phyloP scores from a whole-genome alignment of 2,113 vertebrate species.

The Daboia siamensis region DNA sequence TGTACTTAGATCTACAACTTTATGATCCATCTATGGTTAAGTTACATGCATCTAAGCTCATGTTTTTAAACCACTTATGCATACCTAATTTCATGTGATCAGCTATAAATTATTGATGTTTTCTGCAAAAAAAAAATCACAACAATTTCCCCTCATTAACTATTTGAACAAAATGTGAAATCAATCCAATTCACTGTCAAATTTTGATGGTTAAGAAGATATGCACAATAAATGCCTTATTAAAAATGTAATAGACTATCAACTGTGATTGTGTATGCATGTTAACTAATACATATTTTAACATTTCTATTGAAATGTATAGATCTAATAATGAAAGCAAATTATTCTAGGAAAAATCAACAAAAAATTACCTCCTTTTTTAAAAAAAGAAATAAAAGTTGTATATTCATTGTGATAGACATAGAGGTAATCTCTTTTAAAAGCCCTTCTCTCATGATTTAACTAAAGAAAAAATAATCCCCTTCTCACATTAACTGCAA shows the following conservation, averaged over 20 bases:
- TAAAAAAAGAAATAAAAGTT: not conserved
- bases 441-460: not conserved
- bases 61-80: not conserved
- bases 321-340: slow-evolving; percentile 24
- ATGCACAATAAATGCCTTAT: slow-evolving; percentile 12
- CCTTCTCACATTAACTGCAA: not conserved
- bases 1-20: not conserved
- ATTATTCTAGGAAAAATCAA: slow-evolving; percentile 44
- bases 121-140: not conserved
- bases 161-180: not conserved
- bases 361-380: slow-evolving; percentile 8
- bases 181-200: not conserved
- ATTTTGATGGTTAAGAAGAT: not conserved
- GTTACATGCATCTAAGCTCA: not conserved
- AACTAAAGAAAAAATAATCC: not conserved
- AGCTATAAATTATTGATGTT: not conserved
- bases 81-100: not conserved
- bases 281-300: slow-evolving; percentile 47
- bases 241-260: slow-evolving; percentile 33
- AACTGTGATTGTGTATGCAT: slow-evolving; percentile 13
- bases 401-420: not conserved
- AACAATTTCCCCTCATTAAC: not conserved
- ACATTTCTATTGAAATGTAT: slow-evolving; percentile 53
- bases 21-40: not conserved
- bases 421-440: not conserved